A percentile compares a stretch with the other conserved stretches of the same genome.
phyloP scores from a whole-genome alignment of 2,113 vertebrate genomes.

The Scomber scombrus region DNA sequence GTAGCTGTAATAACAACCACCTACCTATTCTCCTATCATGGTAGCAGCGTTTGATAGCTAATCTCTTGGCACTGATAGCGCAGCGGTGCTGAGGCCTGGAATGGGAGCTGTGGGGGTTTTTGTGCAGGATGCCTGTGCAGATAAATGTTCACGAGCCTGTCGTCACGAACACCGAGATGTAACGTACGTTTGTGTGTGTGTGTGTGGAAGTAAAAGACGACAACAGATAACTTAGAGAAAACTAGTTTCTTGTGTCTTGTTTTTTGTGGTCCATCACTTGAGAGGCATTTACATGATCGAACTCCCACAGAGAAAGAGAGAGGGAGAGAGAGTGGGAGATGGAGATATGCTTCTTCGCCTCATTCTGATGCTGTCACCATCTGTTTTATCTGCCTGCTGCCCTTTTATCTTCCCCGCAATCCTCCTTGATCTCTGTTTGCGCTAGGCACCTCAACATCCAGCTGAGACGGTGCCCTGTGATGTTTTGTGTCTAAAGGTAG shows the following conservation, averaged over 20 bases:
- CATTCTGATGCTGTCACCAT: conserved; percentile 48
- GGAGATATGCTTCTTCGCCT: conserved; percentile 36
- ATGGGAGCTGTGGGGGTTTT: conserved; percentile 41
- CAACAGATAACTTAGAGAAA: conserved; percentile 51
- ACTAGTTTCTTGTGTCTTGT: conserved; percentile 8
- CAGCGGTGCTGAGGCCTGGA: conserved; percentile 51
- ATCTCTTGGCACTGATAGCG: conserved; percentile 59
- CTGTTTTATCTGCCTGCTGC: conserved; percentile 40
- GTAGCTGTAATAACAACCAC: conserved; percentile 49
- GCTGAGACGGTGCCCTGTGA: conserved; percentile 62
- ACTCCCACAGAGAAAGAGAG: conserved; percentile 11
- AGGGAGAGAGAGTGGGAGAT: neutral
- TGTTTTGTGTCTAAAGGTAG: conserved; percentile 52
- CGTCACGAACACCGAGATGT: conserved; percentile 55
- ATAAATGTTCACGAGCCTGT: conserved; percentile 59
- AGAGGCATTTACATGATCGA: conserved; percentile 22
- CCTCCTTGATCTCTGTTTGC: conserved; percentile 61
- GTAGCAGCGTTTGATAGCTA: conserved; percentile 51
- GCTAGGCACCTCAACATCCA: conserved; percentile 53
- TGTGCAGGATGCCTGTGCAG: conserved; percentile 50
- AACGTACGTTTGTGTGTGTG: conserved; percentile 19
- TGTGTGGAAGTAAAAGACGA: conserved; percentile 22
- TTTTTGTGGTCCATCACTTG: conserved; percentile 22
- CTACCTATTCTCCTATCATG: conserved; percentile 23
- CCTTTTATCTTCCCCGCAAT: conserved; percentile 36